These are phyloP conservation scores for Willowsia nigromaculata DNA, from an alignment of 2,888 invertebrate species.

Conservation along the genomic window DNA sequence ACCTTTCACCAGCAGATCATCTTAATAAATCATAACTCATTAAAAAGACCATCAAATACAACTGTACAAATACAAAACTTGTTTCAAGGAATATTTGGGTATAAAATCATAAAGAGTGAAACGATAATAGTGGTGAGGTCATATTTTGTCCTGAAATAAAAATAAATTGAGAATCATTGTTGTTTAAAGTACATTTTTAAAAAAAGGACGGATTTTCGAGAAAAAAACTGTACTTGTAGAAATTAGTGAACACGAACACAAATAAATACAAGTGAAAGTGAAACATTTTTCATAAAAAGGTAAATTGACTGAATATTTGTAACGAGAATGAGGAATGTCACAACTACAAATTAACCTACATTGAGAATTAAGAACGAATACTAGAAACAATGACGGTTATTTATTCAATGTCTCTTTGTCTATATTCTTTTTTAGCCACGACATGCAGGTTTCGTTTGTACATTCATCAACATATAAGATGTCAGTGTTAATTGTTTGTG, in stretches of 20 bases:
- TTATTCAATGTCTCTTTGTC: not conserved
- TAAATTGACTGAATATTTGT: not conserved
- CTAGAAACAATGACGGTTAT: slow-evolving; percentile 10
- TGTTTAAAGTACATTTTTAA: not conserved
- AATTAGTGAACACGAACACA: not conserved
- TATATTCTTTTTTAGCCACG: slow-evolving; percentile 6
- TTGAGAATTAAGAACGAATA: not conserved
- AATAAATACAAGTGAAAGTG: not conserved
- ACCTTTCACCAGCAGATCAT: not conserved
- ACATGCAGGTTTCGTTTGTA: slow-evolving; percentile 14
- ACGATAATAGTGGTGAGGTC: not conserved
- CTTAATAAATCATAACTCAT: too few relatives aligned
- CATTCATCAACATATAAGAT: not conserved
- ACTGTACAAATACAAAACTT: slow-evolving; percentile 72
- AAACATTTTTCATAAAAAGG: not conserved
- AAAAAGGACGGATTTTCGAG: slow-evolving; percentile 50
- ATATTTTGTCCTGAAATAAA: slow-evolving; percentile 4
- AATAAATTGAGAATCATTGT: not conserved
- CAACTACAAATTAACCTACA: not conserved
- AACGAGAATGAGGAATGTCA: too few relatives aligned
- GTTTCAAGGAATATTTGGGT: slow-evolving; percentile 8
- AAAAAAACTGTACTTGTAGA: not conserved
- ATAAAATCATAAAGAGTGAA: slow-evolving; percentile 7
- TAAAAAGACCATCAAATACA: slow-evolving; percentile 17
- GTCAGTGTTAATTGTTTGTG: slow-evolving; percentile 31